Evolutionary conservation across 2,113 vertebrate genomes (phyloP).

Genomic region (Nanorana parkeri): DNA sequence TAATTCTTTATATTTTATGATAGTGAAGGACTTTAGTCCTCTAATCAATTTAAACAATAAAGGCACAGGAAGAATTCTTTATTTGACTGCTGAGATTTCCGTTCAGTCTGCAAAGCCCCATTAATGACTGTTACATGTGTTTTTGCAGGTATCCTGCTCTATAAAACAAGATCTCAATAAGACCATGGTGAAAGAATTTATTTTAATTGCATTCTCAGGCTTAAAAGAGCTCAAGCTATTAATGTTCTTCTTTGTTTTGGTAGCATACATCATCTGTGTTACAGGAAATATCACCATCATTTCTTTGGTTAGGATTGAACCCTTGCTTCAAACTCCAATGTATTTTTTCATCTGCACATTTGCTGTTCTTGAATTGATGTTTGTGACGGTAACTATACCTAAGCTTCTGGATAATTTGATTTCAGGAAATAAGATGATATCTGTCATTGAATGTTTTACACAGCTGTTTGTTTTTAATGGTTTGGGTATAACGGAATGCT

Average conservation of each 20-base stretch:
- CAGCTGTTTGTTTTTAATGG: conserved; percentile 8
- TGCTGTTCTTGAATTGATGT: conserved; percentile 24
- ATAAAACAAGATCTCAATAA: neutral
- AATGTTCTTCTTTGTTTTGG: conserved; percentile 57
- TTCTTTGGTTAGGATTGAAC: conserved; percentile 45
- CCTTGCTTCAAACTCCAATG: conserved; percentile 55
- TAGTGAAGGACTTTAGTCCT: too few relatives aligned
- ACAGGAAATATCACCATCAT: conserved; percentile 53
- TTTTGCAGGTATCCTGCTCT: too few relatives aligned
- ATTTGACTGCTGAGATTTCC: too few relatives aligned
- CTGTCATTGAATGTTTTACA: conserved; percentile 8
- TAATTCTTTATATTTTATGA: too few relatives aligned
- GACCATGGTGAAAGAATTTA: neutral
- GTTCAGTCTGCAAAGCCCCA: too few relatives aligned
- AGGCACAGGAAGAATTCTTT: too few relatives aligned
- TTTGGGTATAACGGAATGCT: conserved; percentile 3
- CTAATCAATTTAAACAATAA: too few relatives aligned
- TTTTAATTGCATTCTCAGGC: conserved; percentile 11
- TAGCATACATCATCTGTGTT: conserved; percentile 56
- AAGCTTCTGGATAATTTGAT: conserved; percentile 64
- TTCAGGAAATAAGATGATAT: neutral
- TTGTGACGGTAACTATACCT: conserved; percentile 59
- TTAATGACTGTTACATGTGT: too few relatives aligned
- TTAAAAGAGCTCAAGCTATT: conserved; percentile 3
- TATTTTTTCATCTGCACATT: conserved; percentile 31